These are phyloP conservation scores for Cirrhinus mrigala DNA, from an alignment of 2,797 vertebrate species.

Conservation along the genomic window DNA sequence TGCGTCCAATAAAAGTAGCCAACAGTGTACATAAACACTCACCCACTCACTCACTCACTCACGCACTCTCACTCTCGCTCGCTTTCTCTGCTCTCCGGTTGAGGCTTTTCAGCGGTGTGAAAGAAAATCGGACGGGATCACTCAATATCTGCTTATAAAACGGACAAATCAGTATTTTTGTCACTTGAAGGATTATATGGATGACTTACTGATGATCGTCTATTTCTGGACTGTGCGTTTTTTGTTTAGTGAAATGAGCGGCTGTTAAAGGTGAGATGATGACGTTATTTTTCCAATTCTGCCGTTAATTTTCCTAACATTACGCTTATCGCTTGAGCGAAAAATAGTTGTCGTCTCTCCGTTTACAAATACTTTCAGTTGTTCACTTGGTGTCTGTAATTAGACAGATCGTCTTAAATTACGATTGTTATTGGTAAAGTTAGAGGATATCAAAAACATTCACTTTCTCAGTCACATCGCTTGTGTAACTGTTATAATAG, in stretches of 20 bases:
- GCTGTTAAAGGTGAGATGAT: conserved; percentile 21
- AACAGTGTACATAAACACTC: neutral
- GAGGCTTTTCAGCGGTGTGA: neutral
- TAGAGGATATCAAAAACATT: neutral
- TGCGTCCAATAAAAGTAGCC: neutral
- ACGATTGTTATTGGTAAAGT: neutral
- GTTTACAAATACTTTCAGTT: neutral
- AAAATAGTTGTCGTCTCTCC: neutral
- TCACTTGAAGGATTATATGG: neutral
- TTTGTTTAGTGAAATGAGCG: neutral
- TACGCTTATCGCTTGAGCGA: neutral
- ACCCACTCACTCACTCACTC: neutral
- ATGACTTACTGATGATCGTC: neutral
- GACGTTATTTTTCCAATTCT: conserved; percentile 15
- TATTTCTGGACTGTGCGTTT: neutral
- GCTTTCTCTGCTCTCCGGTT: neutral
- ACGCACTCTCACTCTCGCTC: neutral
- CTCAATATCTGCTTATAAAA: neutral
- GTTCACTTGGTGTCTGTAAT: neutral
- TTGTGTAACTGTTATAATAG: neutral
- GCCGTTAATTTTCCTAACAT: conserved; percentile 38
- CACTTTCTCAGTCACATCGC: neutral
- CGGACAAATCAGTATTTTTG: neutral
- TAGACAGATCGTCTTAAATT: neutral
- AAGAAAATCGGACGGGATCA: neutral